Percentiles rank a stretch among this genome's conserved stretches.
Evolutionary conservation across 2,113 vertebrate species (phyloP).

Genomic region (Edolisoma coerulescens): DNA sequence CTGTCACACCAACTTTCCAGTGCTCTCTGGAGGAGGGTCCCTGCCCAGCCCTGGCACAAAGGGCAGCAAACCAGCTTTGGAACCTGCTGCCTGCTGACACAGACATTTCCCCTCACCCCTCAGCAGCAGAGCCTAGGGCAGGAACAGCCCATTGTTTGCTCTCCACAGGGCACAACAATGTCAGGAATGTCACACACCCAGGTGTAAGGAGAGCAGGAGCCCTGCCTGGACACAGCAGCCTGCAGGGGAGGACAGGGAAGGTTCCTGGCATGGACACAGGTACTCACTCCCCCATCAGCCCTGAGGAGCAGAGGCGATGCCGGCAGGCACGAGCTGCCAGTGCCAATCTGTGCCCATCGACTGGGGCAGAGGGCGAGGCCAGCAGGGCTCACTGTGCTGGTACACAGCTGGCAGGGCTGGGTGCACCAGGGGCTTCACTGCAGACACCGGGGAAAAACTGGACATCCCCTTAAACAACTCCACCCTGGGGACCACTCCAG

Average conservation of each 20-base stretch:
- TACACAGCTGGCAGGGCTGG: neutral
- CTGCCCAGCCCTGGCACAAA: neutral
- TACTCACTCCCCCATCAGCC: neutral
- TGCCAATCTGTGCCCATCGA: rapidly evolving
- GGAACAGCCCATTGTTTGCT: neutral
- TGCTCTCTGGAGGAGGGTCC: neutral
- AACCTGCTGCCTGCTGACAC: neutral
- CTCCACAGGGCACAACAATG: neutral
- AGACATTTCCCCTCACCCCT: neutral
- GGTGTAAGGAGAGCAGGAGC: neutral
- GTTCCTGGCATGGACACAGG: neutral
- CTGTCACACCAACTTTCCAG: neutral
- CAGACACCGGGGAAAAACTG: neutral
- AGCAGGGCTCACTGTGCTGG: neutral
- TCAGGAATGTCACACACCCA: neutral
- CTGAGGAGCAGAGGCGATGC: rapidly evolving
- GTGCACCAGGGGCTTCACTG: neutral
- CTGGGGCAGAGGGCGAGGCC: neutral
- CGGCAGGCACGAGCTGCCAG: rapidly evolving
- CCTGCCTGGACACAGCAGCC: neutral
- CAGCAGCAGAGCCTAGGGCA: neutral
- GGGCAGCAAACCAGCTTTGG: neutral
- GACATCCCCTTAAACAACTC: neutral
- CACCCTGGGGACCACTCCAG: neutral
- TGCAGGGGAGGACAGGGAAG: neutral